phyloP scores from a whole-genome alignment of 2,888 invertebrate genomes.

The Drosophila anceps region DNA sequence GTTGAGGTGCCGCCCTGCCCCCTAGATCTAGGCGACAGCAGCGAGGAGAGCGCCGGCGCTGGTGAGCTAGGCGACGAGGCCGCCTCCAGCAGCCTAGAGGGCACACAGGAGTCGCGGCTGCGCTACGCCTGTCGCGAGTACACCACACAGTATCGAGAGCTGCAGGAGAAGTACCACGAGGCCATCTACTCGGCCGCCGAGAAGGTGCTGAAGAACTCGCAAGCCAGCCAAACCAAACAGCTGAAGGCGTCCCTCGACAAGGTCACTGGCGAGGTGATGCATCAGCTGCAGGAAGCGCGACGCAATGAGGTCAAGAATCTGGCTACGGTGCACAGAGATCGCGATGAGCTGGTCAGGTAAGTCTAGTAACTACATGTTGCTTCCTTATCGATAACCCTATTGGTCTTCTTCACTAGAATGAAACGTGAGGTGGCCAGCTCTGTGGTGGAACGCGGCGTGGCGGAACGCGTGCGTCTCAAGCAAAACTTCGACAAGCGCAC shows the following conservation, averaged over 20 bases:
- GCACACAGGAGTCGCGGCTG: conserved; percentile 89
- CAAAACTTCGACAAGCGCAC: conserved; percentile 91
- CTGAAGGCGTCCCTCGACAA: conserved; percentile 90
- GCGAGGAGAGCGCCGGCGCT: conserved; percentile 78
- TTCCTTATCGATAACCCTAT: too few species aligned
- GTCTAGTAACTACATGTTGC: too few species aligned
- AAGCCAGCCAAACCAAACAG: conserved; percentile 92
- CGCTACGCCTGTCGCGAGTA: conserved; percentile 89
- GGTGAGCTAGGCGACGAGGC: conserved; percentile 78
- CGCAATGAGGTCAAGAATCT: conserved; percentile 95
- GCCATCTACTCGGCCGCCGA: conserved; percentile 91
- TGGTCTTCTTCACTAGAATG: too few species aligned
- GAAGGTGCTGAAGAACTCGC: conserved; percentile 92
- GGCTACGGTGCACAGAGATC: conserved; percentile 94
- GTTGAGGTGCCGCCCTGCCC: conserved; percentile 86
- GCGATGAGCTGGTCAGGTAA: conserved; percentile 96
- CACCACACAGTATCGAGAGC: conserved; percentile 89
- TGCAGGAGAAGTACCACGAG: conserved; percentile 94
- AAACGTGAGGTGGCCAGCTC: conserved; percentile 85
- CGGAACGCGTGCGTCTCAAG: conserved; percentile 93
- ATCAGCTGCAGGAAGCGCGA: conserved; percentile 92
- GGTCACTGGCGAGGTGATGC: conserved; percentile 91
- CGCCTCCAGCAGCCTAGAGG: conserved; percentile 85
- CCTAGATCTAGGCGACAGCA: conserved; percentile 85
- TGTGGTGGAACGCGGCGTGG: conserved; percentile 94